Conservation (phyloP, 2,113 vertebrate species). For the Macrotis lagotis region DNA sequence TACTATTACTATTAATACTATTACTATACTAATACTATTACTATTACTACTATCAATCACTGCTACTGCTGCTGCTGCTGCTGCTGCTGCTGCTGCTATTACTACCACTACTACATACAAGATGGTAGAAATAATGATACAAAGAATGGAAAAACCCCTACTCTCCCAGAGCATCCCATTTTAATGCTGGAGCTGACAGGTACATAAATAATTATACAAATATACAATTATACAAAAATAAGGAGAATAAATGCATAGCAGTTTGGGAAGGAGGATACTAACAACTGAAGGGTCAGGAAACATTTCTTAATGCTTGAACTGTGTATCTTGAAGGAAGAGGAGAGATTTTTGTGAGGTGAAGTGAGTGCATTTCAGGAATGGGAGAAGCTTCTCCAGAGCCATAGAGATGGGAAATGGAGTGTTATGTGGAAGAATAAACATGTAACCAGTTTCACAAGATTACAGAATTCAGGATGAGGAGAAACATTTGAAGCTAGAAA, state of each 20-base stretch:
- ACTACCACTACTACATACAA: background rate
- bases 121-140: background rate
- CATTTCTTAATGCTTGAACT: background rate
- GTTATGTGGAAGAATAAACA: background rate
- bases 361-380: background rate
- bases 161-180: background rate
- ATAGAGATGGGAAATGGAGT: background rate
- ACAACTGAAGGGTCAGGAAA: background rate
- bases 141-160: background rate
- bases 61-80: no score
- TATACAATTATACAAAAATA: background rate
- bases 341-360: background rate
- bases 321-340: background rate
- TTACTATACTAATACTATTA: no score
- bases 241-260: background rate
- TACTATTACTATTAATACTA: no score
- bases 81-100: no score
- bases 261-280: background rate
- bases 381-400: background rate
- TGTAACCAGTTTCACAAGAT: background rate
- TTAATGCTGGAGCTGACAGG: background rate
- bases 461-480: background rate
- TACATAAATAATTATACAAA: background rate
- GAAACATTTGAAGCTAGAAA: background rate
- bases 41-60: no score